Percentiles rank a stretch among this genome's conserved stretches.
Evolutionary conservation across 37 sponge, comb jelly and placozoan species (phyloP).

Genomic region (Halisarca cf. caerulea): DNA sequence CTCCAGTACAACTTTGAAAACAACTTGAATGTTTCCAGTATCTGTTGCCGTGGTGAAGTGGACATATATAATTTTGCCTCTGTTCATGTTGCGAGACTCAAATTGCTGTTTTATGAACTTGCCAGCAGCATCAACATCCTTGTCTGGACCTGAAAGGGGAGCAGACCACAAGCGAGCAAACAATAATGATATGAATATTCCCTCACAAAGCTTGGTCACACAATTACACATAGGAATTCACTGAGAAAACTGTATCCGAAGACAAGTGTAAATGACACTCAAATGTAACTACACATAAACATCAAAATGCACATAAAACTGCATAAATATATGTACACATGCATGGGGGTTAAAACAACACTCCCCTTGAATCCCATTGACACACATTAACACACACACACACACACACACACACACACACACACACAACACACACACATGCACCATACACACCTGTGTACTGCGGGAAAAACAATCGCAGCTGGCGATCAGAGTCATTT

Average conservation of each 20-base stretch:
- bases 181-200: neutral
- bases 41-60: conserved; percentile 99
- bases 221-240: neutral
- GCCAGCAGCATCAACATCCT: conserved; percentile 80
- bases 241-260: neutral
- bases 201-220: neutral
- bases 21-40: conserved; percentile 88
- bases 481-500: conserved; percentile 83
- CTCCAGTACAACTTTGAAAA: conserved; percentile 89
- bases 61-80: conserved; percentile 85
- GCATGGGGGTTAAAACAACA: neutral
- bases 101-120: conserved; percentile 83
- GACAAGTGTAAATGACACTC: neutral
- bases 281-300: neutral
- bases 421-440: neutral
- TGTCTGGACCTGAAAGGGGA: conserved; percentile 79
- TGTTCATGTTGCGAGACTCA: conserved; percentile 81
- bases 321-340: neutral
- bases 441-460: conserved; percentile 71
- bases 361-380: neutral
- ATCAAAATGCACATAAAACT: neutral
- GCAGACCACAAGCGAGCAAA: neutral
- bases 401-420: conserved; percentile 6
- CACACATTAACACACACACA: conserved; percentile 16
- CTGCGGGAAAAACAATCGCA: conserved; percentile 78